Evolutionary conservation across 2,888 invertebrate genomes (phyloP).

Genomic region (Micoletzkya japonica): DNA sequence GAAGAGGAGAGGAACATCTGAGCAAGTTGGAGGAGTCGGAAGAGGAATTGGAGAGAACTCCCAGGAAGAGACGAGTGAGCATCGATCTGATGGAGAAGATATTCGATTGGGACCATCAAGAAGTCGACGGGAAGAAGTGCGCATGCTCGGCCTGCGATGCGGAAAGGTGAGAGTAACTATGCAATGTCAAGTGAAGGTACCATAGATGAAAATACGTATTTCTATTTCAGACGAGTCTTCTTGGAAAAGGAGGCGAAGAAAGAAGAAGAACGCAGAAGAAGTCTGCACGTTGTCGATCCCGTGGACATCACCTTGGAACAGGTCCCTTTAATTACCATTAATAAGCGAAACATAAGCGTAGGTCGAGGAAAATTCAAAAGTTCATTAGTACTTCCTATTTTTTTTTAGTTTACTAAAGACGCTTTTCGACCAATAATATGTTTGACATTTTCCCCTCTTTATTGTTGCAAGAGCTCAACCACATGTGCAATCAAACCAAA

Average conservation of each 20-base stretch:
- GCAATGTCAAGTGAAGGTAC: not conserved
- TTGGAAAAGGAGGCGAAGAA: slow-evolving; percentile 7
- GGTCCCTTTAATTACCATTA: too few species aligned
- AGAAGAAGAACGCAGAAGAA: slow-evolving; percentile 18
- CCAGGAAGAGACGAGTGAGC: not conserved
- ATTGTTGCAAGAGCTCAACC: not conserved
- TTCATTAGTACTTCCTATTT: too few species aligned
- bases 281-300: slow-evolving; percentile 20
- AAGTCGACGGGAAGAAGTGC: slow-evolving; percentile 13
- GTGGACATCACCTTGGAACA: slow-evolving; percentile 22
- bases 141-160: slow-evolving; percentile 23
- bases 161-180: not conserved
- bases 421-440: too few species aligned
- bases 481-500: not conserved
- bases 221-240: slow-evolving; percentile 12
- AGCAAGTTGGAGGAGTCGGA: too few species aligned
- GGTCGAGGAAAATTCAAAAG: too few species aligned
- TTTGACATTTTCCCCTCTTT: too few species aligned
- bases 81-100: slow-evolving; percentile 26
- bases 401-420: too few species aligned
- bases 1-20: too few species aligned
- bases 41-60: not conserved
- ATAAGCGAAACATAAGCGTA: too few species aligned
- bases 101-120: not conserved
- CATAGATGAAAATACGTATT: not conserved